Conservation (phyloP, 2,888 invertebrate species). For the Prostheceraeus crozeri region DNA sequence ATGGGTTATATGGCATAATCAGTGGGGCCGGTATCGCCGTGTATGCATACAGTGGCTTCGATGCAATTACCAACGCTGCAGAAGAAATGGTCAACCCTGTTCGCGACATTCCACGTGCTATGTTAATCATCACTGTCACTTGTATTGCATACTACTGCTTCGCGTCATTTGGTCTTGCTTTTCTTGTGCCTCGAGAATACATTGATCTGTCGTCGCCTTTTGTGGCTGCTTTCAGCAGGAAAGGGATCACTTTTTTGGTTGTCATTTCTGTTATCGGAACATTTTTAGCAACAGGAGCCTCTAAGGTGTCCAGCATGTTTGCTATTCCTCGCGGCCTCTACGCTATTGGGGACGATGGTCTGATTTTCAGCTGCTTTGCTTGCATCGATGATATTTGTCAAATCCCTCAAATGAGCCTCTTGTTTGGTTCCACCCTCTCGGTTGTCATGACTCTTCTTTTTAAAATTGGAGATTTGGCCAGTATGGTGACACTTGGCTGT, state of each 20-base stretch:
- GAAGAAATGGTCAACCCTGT: conserved; percentile 36
- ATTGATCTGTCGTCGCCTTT: conserved; percentile 34
- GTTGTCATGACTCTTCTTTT: conserved; percentile 31
- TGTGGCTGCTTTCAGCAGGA: conserved; percentile 29
- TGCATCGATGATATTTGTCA: conserved; percentile 20
- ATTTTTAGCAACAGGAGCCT: conserved; percentile 36
- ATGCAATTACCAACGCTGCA: conserved; percentile 34
- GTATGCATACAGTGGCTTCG: conserved; percentile 37
- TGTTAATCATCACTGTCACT: conserved; percentile 36
- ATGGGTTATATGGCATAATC: conserved; percentile 27
- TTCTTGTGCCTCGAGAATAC: conserved; percentile 23
- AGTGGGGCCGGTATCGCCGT: conserved; percentile 34
- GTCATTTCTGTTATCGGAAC: conserved; percentile 34
- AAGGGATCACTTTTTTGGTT: conserved; percentile 8
- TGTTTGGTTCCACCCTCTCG: conserved; percentile 28
- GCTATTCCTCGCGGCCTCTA: conserved; percentile 36
- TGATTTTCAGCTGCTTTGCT: conserved; percentile 33
- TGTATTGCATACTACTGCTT: conserved; percentile 33
- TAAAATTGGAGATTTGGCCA: conserved; percentile 33
- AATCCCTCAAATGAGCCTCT: conserved; percentile 29
- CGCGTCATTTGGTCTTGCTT: conserved; percentile 34
- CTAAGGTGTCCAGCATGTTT: conserved; percentile 35
- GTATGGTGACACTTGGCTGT: conserved; percentile 30
- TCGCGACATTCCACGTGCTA: conserved; percentile 31
- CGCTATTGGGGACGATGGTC: conserved; percentile 35